phyloP scores from a whole-genome alignment of 2,888 invertebrate species.

The Tachina fera region DNA sequence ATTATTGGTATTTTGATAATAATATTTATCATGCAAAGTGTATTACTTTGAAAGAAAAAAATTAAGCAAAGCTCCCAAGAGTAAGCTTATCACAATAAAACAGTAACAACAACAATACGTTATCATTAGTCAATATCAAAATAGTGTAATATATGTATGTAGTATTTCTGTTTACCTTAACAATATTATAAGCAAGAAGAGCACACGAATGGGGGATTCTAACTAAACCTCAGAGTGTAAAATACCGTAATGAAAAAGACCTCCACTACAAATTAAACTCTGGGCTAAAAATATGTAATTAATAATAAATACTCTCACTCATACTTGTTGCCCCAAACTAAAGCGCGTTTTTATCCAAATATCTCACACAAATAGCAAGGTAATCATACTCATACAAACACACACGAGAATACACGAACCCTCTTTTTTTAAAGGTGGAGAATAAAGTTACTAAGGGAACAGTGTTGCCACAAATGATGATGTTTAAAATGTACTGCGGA shows the following conservation, averaged over 20 bases:
- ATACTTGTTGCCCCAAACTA: constrained; percentile 47
- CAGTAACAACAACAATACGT: not conserved
- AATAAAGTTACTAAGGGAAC: constrained; percentile 36
- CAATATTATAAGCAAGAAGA: constrained; percentile 36
- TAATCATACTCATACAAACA: not conserved
- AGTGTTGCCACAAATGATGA: too few relatives aligned
- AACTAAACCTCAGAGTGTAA: constrained; percentile 24
- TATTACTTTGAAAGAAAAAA: constrained; percentile 33
- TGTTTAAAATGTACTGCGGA: too few relatives aligned
- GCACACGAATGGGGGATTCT: constrained; percentile 22
- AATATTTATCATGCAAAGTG: constrained; percentile 30
- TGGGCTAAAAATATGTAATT: constrained; percentile 22
- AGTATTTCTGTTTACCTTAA: constrained; percentile 52
- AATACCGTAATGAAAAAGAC: constrained; percentile 32
- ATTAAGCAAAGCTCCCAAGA: constrained; percentile 61
- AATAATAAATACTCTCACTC: not conserved
- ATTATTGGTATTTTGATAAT: constrained; percentile 54
- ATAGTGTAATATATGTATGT: too few relatives aligned
- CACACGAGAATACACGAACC: not conserved
- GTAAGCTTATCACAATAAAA: constrained; percentile 64
- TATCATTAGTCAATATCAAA: constrained; percentile 62
- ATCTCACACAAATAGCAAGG: constrained; percentile 54
- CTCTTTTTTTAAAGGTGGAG: constrained; percentile 29
- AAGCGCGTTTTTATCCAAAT: constrained; percentile 70
- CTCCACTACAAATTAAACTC: constrained; percentile 51